Evolutionary conservation across 2,797 vertebrate genomes (phyloP), one percentile per base, ranked within the genome.

Genomic region (Urocyon cinereoargenteus): DNA sequence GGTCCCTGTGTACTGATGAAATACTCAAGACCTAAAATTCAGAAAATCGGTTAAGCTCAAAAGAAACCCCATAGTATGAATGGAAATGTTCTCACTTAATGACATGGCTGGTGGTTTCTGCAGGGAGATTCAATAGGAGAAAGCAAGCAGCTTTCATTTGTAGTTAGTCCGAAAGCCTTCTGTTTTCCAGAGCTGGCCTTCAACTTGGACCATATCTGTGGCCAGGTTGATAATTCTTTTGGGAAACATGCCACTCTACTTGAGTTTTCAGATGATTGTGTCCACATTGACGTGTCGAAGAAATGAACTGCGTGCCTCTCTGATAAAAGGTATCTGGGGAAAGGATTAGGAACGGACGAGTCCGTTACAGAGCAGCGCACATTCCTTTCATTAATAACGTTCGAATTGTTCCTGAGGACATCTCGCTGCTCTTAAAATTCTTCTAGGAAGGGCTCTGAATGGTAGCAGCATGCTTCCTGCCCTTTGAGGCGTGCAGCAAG

Each of bases 311-410:
- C 55, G 26, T 96, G 92, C 92, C 92, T 96, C 55, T 93, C 90
- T 97, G 98, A 98, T 98, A 98, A 97, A 96, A 90, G 85, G 45
- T 97, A 97, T 97, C 97, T 97, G 87, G 96, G 72, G 21, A 97
- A 92, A 93, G 96, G 97, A 96, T 98, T 98, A 98, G 96, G 15
- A 83, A 85, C 93, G 97, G 86, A 91, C 95, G 95, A 88, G 87
- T 85, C 92, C 5, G 94, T 93, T 90, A 79, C 82, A 92, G 72
- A 93, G 94, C 90, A 75, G 87, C 92, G 90, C 94, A 97, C 96
- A 97, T 98, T 97, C 98, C 98, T 97, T 92, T 97, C 90, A 53
- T 96, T 97, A 96, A 87, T 96, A 96, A 95, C 22, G 8, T 91
- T 90, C 4, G 13, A 86, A 59, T 45, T 73, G 66, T 90, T 95